phyloP scores from a whole-genome alignment of 2,888 invertebrate species.

The Melanostoma mellinum region DNA sequence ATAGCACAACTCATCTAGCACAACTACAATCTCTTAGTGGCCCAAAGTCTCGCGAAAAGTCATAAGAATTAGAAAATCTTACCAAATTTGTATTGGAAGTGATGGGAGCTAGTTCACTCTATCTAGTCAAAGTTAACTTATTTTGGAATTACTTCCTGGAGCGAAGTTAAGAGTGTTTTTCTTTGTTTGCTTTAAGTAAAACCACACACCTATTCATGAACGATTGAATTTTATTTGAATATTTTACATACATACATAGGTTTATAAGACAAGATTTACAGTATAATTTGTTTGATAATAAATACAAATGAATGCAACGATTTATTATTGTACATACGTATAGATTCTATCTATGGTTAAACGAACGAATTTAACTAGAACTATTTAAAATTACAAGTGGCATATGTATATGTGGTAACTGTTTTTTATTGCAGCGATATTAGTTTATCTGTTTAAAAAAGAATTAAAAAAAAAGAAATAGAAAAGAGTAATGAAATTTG shows the following conservation, averaged over 20 bases:
- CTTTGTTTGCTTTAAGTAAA: too few relatives aligned
- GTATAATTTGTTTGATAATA: slow-evolving; percentile 61
- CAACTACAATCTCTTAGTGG: too few relatives aligned
- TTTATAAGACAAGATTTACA: slow-evolving; percentile 69
- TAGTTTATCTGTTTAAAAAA: slow-evolving; percentile 54
- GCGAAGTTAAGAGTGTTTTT: too few relatives aligned
- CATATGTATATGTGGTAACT: slow-evolving; percentile 60
- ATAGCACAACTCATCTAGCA: too few relatives aligned
- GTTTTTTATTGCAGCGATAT: slow-evolving; percentile 53
- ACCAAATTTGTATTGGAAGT: too few relatives aligned
- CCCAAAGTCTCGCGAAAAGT: too few relatives aligned
- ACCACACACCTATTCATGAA: slow-evolving; percentile 38
- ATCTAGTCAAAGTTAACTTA: too few relatives aligned
- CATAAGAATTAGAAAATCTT: too few relatives aligned
- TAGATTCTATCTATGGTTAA: slow-evolving; percentile 66
- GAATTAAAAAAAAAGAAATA: not conserved
- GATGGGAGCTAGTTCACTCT: too few relatives aligned
- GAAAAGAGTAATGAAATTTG: not conserved
- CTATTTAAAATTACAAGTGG: slow-evolving; percentile 62
- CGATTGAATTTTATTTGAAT: slow-evolving; percentile 67
- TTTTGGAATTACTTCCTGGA: too few relatives aligned
- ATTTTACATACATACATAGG: slow-evolving; percentile 67
- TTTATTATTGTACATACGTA: slow-evolving; percentile 69
- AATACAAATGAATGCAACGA: slow-evolving; percentile 72
- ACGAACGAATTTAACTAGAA: slow-evolving; percentile 69